phyloP scores from a whole-genome alignment of 2,797 vertebrate species.

The Parambassis ranga region DNA sequence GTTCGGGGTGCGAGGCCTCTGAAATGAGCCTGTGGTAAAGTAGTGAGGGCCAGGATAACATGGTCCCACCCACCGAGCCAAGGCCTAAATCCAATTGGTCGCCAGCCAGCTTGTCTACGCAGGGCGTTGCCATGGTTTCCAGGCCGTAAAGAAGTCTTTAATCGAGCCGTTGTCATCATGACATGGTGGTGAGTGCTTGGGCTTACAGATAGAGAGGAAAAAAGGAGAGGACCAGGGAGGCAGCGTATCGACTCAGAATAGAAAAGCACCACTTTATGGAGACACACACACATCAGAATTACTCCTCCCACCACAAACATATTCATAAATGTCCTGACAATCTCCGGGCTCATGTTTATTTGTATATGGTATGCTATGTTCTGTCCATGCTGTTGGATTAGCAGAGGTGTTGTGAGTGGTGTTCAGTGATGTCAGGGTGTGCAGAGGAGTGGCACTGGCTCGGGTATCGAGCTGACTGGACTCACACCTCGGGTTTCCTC shows the following conservation, averaged over 20 bases:
- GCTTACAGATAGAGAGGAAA: constrained; percentile 9
- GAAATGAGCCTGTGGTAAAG: constrained; percentile 59
- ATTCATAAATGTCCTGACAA: constrained; percentile 32
- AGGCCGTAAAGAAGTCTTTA: constrained; percentile 64
- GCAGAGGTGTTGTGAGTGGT: constrained; percentile 29
- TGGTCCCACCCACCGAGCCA: constrained; percentile 52
- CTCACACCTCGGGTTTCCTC: constrained; percentile 58
- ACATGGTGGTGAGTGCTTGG: constrained; percentile 48
- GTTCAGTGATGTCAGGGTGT: constrained; percentile 32
- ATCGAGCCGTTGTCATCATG: constrained; percentile 66
- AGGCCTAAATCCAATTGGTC: constrained; percentile 56
- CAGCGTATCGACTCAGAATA: constrained; percentile 46
- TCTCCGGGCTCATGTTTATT: constrained; percentile 18
- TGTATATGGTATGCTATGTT: constrained; percentile 29
- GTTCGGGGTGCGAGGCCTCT: constrained; percentile 45
- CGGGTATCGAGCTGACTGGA: constrained; percentile 55
- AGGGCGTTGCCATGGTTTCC: constrained; percentile 67
- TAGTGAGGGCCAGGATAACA: constrained; percentile 28
- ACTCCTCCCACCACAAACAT: constrained; percentile 2
- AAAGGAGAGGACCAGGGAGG: not conserved
- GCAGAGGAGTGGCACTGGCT: constrained; percentile 27
- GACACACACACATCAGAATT: constrained; percentile 19
- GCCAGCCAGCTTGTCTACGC: constrained; percentile 55
- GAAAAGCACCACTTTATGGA: constrained; percentile 7
- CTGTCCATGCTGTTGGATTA: constrained; percentile 38